Evolutionary conservation across 2,113 vertebrate species (phyloP).

Genomic region (Rhabdornis inornatus): DNA sequence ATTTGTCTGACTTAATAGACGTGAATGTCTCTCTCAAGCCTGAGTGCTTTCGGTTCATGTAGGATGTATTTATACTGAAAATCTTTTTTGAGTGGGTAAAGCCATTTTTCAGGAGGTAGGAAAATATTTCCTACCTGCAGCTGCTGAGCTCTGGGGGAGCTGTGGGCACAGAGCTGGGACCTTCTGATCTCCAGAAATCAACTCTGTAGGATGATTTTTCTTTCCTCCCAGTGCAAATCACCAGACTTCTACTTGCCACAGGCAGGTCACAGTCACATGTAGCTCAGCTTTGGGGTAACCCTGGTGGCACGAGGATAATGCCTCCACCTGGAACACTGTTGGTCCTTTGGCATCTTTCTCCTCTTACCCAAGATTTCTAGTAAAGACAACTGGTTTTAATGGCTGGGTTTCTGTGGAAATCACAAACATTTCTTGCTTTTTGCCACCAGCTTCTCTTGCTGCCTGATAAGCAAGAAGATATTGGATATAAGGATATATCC

Average conservation of each 20-base stretch:
- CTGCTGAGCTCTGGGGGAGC: not conserved
- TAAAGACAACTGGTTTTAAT: not conserved
- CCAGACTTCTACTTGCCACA: not conserved
- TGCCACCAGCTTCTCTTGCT: not conserved
- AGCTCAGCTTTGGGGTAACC: not conserved
- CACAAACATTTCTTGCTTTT: not conserved
- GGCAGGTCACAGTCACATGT: not conserved
- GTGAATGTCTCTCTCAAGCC: conserved; percentile 68
- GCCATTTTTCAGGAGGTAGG: not conserved
- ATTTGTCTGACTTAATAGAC: conserved; percentile 71
- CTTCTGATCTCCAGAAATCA: not conserved
- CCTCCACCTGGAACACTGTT: not conserved
- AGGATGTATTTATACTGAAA: conserved; percentile 42
- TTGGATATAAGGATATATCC: no score
- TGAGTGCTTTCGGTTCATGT: conserved; percentile 37
- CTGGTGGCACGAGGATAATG: not conserved
- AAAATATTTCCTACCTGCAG: not conserved
- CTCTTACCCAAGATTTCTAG: not conserved
- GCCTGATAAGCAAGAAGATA: not conserved
- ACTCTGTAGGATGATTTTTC: not conserved
- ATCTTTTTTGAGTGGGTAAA: conserved; percentile 20
- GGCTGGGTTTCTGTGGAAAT: not conserved
- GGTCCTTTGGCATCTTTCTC: not conserved
- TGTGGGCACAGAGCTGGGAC: not conserved
- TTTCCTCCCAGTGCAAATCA: not conserved